Conservation (phyloP, 2,113 vertebrate species). For the Dromaius novaehollandiae region DNA sequence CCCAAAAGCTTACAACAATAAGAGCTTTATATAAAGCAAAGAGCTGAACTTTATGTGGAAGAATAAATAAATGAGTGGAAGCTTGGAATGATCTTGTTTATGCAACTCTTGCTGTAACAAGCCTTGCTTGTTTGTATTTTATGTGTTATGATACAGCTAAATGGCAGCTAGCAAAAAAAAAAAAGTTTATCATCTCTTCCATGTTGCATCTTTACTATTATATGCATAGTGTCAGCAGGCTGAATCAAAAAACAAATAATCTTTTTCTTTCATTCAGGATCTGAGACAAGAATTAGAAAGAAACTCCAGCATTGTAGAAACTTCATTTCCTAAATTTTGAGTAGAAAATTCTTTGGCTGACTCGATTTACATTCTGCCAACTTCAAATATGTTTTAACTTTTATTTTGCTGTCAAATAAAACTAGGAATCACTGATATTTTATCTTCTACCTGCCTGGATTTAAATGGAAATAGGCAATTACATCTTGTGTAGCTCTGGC, state of each 20-base stretch:
- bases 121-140: not conserved
- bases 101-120: not conserved
- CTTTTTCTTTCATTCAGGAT: not conserved
- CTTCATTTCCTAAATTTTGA: too few species aligned
- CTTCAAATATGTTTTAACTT: too few species aligned
- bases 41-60: not conserved
- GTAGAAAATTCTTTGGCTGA: too few species aligned
- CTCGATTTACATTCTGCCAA: too few species aligned
- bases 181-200: not conserved
- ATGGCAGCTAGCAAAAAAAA: not conserved
- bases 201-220: not conserved
- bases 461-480: too few species aligned
- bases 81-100: not conserved
- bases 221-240: not conserved
- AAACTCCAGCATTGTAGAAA: not conserved
- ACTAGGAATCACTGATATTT: too few species aligned
- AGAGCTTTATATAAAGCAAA: not conserved
- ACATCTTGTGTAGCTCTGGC: too few species aligned
- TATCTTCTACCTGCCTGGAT: too few species aligned
- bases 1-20: not conserved
- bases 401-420: too few species aligned
- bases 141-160: not conserved
- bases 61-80: not conserved
- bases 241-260: too few species aligned
- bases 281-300: not conserved